Evolutionary conservation across 2,888 invertebrate genomes (phyloP).

Genomic region (Mesoligia furuncula): DNA sequence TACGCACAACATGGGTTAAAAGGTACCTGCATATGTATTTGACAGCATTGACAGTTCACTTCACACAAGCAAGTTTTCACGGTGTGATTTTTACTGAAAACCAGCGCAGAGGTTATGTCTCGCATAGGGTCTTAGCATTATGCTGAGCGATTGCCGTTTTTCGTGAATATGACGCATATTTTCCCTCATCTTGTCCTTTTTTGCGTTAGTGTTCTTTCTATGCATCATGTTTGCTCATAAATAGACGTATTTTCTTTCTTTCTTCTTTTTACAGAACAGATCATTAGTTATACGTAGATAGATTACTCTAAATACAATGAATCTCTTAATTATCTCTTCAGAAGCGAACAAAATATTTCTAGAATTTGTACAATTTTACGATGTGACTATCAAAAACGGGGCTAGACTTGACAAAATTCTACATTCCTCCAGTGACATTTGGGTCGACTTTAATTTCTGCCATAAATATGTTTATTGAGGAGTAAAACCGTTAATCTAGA

Average conservation of each 20-base stretch:
- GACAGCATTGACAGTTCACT: background rate
- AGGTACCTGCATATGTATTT: background rate
- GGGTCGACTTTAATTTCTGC: background rate
- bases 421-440: background rate
- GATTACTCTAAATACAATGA: background rate
- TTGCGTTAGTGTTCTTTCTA: too few species aligned
- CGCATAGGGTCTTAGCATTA: too few species aligned
- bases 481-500: background rate
- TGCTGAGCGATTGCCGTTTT: too few species aligned
- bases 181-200: too few species aligned
- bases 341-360: background rate
- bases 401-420: background rate
- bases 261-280: background rate
- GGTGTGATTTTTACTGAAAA: background rate
- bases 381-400: background rate
- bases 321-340: background rate
- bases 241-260: too few species aligned
- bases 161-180: too few species aligned
- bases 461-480: conserved; percentile 19
- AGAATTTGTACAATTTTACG: conserved; percentile 29
- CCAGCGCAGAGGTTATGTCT: too few species aligned
- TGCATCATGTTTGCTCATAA: too few species aligned
- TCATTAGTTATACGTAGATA: background rate
- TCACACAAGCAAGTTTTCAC: background rate
- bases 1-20: too few species aligned